Percentiles rank a stretch among this genome's conserved stretches.
These are phyloP conservation scores for Tenthredo scrophulariae DNA, from an alignment of 2,888 invertebrate genomes.

Conservation along the genomic window DNA sequence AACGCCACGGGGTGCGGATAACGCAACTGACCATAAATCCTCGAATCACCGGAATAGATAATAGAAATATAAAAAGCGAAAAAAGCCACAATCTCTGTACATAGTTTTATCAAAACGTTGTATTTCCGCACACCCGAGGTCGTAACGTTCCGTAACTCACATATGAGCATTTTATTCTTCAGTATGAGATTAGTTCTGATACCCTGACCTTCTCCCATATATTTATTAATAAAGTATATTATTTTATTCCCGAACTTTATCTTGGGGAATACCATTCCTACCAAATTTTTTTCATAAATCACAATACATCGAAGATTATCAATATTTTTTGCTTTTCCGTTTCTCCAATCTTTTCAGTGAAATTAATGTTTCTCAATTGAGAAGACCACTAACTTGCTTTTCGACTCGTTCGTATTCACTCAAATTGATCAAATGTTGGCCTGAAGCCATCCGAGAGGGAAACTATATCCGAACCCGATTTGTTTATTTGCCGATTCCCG, in stretches of 20 bases:
- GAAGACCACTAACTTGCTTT: not conserved
- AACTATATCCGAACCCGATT: not conserved
- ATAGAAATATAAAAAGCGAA: not conserved
- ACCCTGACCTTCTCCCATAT: not conserved
- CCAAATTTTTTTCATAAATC: too few species aligned
- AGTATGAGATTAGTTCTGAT: not conserved
- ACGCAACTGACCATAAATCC: not conserved
- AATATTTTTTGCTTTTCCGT: not conserved
- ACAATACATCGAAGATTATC: not conserved
- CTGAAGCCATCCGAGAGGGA: not conserved
- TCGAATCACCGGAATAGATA: not conserved
- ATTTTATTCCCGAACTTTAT: not conserved
- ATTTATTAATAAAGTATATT: not conserved
- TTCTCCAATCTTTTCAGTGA: not conserved
- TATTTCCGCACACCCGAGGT: not conserved
- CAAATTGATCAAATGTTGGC: slow-evolving; percentile 18
- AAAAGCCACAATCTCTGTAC: not conserved
- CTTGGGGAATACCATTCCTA: not conserved
- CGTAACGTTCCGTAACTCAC: not conserved
- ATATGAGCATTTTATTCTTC: not conserved
- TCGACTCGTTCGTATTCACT: slow-evolving; percentile 17
- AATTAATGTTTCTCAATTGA: not conserved
- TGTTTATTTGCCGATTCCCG: not conserved
- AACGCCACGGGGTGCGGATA: not conserved
- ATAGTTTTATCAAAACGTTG: not conserved